Evolutionary conservation across 2,113 vertebrate genomes (phyloP), one percentile per base, ranked within the genome.

Genomic region (Amblyornis subalaris): DNA sequence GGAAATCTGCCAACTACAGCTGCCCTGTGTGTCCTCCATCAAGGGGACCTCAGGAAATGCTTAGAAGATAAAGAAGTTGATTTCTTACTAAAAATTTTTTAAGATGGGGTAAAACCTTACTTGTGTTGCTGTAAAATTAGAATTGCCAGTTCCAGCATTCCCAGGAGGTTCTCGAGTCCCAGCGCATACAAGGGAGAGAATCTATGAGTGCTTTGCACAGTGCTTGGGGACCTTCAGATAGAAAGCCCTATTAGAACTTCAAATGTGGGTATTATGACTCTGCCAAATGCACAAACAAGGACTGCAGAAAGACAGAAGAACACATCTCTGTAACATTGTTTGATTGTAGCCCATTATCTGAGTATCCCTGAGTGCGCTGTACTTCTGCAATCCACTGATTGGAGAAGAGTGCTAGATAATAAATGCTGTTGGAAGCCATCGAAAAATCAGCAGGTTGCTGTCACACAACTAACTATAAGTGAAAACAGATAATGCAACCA

Each of bases 401-500:
- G 86, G 88, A 85, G 90, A 86, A 77, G 83, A 97, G 88, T 75
- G 61, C 76, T 54, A 53, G 72, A 91, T 64, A 94, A 94, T 51
- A 77, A 88, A 58, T 88, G 87, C 69, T 87, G 78, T 31, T 89
- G 82, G 84, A 94, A 92, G 75, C 82, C 92, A 85, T 21, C 84
- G 88, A 90, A 90, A 90, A 92, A 75, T n/a, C 94, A 95, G 85
- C 89, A 86, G 87, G 94, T 55, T 54, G 11, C 75, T 74, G 53
- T 80, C 65, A 85, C n/a, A 75, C 9, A 1, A 51, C 80, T 87
- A 65, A 82, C 40, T 74, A 2, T 51, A 89, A 92, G 69, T 54
- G 65, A 93, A 91, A 95, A 75, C 48, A 89, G 90, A 84, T 74
- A 93, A 90, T 66, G 50, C 47, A 72, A 70, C 61, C 50, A 35